These are phyloP conservation scores for Siphamia tubifer DNA, from an alignment of 2,113 vertebrate species.

Conservation along the genomic window DNA sequence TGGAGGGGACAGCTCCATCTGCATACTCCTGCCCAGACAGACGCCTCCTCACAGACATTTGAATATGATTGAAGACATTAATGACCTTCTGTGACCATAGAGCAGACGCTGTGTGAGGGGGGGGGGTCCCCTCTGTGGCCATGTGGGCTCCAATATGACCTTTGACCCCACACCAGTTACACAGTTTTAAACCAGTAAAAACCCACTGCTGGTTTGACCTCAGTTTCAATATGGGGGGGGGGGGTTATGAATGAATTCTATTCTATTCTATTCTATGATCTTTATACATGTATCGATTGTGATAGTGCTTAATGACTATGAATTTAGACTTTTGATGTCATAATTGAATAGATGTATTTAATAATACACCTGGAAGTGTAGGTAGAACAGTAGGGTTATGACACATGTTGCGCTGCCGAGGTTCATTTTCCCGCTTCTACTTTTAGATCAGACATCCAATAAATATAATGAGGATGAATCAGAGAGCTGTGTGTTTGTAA, in stretches of 20 bases:
- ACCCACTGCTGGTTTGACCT: no score
- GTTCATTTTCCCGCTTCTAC: no score
- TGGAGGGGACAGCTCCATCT: slow-evolving; percentile 48
- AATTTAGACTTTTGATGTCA: no score
- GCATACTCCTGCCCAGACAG: slow-evolving; percentile 47
- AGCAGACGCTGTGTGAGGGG: slow-evolving; percentile 15
- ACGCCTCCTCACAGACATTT: slow-evolving; percentile 35
- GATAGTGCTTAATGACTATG: no score
- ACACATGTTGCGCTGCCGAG: slow-evolving; percentile 28
- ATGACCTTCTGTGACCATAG: slow-evolving; percentile 50
- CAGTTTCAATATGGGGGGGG: no score
- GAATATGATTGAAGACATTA: slow-evolving; percentile 57
- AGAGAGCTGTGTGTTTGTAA: slow-evolving; percentile 71
- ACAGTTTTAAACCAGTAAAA: neutral
- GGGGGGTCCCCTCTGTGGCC: neutral
- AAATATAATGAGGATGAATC: slow-evolving; percentile 82
- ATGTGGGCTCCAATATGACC: neutral
- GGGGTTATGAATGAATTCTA: no score
- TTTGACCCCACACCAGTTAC: neutral
- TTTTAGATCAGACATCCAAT: slow-evolving; percentile 75
- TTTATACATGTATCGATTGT: no score
- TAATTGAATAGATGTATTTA: no score
- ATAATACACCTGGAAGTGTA: no score
- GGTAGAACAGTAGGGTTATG: no score
- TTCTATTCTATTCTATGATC: no score